Base-by-base conservation (phyloP, 2,113 vertebrate genomes). In the Panthera uncia region DNA sequence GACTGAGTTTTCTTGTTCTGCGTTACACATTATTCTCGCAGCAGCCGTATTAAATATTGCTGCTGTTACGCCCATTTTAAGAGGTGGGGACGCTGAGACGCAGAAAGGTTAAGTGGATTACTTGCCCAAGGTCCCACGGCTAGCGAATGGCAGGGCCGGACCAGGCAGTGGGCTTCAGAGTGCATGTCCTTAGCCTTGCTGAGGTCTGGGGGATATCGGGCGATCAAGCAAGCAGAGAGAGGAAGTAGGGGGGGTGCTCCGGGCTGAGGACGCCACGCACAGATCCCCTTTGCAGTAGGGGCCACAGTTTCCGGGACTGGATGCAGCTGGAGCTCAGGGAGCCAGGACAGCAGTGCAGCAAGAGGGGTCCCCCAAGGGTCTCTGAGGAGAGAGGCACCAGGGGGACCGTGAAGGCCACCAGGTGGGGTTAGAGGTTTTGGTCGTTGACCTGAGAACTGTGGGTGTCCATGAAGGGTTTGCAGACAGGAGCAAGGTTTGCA, bases 211-310 rank as follows among this genome's bases (percentile, higher is more conserved):
- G 48, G 29, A 21, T 25, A 6, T 8, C 15, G 5, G 63, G 4
- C 14, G 9, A 27, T 78, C 45, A 45, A 45, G 45, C 45, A 16
- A 31, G 50, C 15, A 63, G 65, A 48, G 36, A 7, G n/a, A 14
- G 36, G 18, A 16, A 45, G 45, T 45, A 45, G 45, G 2, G 16
- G 21, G 21, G 52, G 1, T 8, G 52, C 19, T 33, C 61, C 23
- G 21, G 18, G 66, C 8, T 41, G 69, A 50, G n/a, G n/a, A 55
- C 0, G 10, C 38, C 4, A 13, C 3, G 1, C 6, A 27, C 61
- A 13, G 71, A n/a, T 16, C 16, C 61, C 16, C 33, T 69, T 23
- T n/a, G 13, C 0, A 1, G 0, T 19, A 10, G 41, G 50, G 31
- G 55, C 5, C 9, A 31, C 11, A 15, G 38, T 5, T 7, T 38